Base-by-base conservation (phyloP, 2,113 vertebrate genomes). In the Macaca mulatta region DNA sequence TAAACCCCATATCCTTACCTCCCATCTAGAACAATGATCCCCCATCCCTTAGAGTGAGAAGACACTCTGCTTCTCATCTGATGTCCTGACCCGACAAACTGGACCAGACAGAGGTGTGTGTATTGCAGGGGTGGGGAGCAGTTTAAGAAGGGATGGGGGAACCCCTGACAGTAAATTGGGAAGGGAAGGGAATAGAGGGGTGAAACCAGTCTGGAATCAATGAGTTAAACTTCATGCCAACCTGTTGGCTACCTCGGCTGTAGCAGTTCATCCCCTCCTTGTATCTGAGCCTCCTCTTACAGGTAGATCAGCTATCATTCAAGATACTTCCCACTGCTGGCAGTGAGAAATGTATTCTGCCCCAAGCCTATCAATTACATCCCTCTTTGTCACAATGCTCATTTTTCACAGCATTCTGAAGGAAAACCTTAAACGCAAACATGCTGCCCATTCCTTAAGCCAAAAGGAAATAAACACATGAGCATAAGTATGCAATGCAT, bases 171-270 rank as follows among this genome's bases (percentile, higher is more conserved):
- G 59, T 45, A 32, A 67, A 18, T n/a, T 6, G 45, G 18, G 50
- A 83, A 14, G 20, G 55, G 18, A 83, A 32, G 55, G 48, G 32
- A 86, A 52, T 7, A 22, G 0, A 72, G 14, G 45, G 20, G 70
- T 80, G 50, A 64, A 22, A 80, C 11, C 57, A 83, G 72, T 38
- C 22, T 86, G 18, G 18, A 50, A 64, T n/a, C 50, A 90, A 25
- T 12, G 23, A 97, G 78, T 88, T 89, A 69, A 94, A 93, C 43
- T 95, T 67, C 77, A 59, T 43, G 92, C 89, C 96, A 96, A 97
- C 97, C 97, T 98, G 96, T 97, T 97, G 97, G 95, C 86, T 64
- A 69, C n/a, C 89, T 50, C 7, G 35, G 88, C 74, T 52, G 18
- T 10, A 30, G 38, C 50, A 86, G 78, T 92, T 61, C 1, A 9